phyloP scores from a whole-genome alignment of 2,797 vertebrate species.

The Erethizon dorsatum region DNA sequence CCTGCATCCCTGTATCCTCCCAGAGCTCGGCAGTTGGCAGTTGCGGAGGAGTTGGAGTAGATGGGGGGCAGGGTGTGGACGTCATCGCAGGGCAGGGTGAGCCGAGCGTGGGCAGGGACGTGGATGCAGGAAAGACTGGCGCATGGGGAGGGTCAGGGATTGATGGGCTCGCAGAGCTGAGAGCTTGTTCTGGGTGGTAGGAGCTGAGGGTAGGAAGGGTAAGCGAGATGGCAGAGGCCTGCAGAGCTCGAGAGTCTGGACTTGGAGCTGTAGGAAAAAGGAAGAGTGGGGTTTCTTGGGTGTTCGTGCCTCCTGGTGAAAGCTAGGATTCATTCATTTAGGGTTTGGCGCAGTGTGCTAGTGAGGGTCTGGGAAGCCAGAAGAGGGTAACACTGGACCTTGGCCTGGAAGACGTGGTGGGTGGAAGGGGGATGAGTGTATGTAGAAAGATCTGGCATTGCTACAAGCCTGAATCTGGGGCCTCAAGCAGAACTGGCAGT shows the following conservation, averaged over 20 bases:
- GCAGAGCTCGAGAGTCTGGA: background rate
- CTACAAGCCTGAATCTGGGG: background rate
- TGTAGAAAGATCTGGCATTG: background rate
- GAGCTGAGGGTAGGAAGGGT: background rate
- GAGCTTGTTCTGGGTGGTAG: background rate
- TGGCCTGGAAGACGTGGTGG: slow-evolving; percentile 60
- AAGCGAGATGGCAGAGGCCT: background rate
- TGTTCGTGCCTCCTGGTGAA: background rate
- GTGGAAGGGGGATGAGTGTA: background rate
- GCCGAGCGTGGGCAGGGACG: slow-evolving; percentile 74
- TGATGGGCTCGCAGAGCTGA: background rate
- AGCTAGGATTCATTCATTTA: background rate
- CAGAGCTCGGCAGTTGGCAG: slow-evolving; percentile 33
- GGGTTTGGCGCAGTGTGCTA: background rate
- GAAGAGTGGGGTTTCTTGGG: background rate
- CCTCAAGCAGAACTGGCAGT: background rate
- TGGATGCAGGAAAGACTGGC: slow-evolving; percentile 45
- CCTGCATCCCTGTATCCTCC: background rate
- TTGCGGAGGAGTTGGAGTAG: slow-evolving; percentile 74
- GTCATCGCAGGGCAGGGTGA: slow-evolving; percentile 72
- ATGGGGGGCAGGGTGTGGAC: slow-evolving; percentile 69
- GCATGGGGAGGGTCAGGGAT: background rate
- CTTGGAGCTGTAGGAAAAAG: background rate
- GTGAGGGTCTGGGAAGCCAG: slow-evolving; percentile 29
- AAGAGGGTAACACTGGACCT: background rate